phyloP scores from a whole-genome alignment of 2,113 vertebrate species.

The Ailurus styani region DNA sequence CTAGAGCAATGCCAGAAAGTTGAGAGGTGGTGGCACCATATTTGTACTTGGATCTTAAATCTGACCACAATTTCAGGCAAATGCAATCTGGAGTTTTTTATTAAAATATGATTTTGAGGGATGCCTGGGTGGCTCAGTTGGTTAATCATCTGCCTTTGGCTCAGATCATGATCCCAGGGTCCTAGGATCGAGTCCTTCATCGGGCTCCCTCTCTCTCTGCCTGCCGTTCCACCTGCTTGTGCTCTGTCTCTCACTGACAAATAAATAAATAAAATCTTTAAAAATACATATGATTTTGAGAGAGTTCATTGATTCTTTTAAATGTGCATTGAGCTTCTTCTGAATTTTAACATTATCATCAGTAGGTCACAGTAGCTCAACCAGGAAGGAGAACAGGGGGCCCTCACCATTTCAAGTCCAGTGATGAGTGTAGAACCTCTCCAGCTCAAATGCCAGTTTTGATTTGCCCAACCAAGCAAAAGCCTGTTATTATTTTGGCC shows the following conservation, averaged over 20 bases:
- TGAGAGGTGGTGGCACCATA: not conserved
- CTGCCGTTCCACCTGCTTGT: not conserved
- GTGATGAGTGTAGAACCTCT: not conserved
- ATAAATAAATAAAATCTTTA: not conserved
- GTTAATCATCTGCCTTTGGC: not conserved
- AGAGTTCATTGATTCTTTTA: not conserved
- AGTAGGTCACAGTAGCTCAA: not conserved
- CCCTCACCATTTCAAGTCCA: not conserved
- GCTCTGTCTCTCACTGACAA: not conserved
- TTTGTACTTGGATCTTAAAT: not conserved
- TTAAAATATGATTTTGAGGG: not conserved
- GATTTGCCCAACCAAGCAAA: slow-evolving; percentile 29
- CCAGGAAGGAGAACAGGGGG: not conserved
- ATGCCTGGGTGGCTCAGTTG: not conserved
- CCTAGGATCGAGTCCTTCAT: not conserved
- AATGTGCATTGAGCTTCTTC: not conserved
- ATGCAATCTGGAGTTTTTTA: not conserved
- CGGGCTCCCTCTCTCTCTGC: not conserved
- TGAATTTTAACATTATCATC: not conserved
- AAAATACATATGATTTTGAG: not conserved
- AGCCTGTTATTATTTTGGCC: slow-evolving; percentile 9
- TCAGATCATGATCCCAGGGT: not conserved
- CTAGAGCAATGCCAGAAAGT: not conserved
- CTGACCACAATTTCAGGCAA: not conserved
- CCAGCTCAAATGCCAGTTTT: not conserved